A percentile compares a stretch with the other conserved stretches of the same genome.
These are phyloP conservation scores for Zosterops japonicus DNA, from an alignment of 2,113 vertebrate species.

Conservation along the genomic window DNA sequence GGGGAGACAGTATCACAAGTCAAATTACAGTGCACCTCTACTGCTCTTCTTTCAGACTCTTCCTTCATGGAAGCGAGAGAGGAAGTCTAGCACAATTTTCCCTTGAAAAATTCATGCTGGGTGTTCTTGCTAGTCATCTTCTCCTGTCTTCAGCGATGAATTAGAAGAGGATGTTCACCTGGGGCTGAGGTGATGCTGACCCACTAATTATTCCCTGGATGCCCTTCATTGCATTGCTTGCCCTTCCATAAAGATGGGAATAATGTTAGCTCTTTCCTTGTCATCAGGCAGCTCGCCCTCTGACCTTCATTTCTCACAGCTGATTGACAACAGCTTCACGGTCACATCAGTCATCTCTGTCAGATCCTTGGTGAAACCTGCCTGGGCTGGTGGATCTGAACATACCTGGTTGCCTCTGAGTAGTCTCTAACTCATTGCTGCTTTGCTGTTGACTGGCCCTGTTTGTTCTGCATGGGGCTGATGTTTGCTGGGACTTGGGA, in stretches of 20 bases:
- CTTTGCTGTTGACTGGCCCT: not conserved
- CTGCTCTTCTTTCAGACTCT: not conserved
- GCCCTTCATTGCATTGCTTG: not conserved
- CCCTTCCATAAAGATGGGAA: not conserved
- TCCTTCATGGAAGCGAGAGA: not conserved
- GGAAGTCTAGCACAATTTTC: not conserved
- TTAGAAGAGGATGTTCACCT: not conserved
- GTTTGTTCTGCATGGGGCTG: not conserved
- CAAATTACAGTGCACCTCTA: not conserved
- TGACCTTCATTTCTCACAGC: not conserved
- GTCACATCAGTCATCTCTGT: not conserved
- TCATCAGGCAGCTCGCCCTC: not conserved
- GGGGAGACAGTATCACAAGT: not conserved
- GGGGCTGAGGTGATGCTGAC: not conserved
- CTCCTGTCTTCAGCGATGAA: not conserved
- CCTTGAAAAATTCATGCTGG: not conserved
- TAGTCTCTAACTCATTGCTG: not conserved
- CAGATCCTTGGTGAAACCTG: not conserved
- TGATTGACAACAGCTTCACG: not conserved
- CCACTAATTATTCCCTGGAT: not conserved
- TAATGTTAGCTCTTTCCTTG: not conserved
- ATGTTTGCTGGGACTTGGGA: not conserved
- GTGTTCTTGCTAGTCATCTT: not conserved
- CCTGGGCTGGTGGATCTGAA: not conserved
- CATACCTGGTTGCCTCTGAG: not conserved